Base-by-base conservation (phyloP, 2,888 invertebrate species). In the Cylindroiulus punctatus region DNA sequence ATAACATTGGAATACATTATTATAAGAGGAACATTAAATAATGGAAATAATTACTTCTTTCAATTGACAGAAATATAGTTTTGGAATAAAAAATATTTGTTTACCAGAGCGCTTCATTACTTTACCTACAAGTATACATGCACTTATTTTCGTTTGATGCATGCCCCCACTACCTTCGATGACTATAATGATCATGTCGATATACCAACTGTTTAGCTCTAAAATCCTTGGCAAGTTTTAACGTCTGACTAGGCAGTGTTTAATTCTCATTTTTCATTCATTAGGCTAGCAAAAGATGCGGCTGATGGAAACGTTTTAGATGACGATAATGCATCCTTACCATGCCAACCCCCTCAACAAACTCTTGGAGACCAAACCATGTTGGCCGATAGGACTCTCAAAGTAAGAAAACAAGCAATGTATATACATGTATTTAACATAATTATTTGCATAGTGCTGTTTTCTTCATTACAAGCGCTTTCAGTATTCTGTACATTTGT, bases 291-390 rank as follows among this genome's bases (percentile, higher is more conserved):
- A 26, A 44, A 52, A 57, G 85, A 85, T 32, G 85, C 85, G 30
- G 52, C 85, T 26, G 57, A 85, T 32, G 52, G 52, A 52, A 47
- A 85, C 36, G 57, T 85, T 47, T 85, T 85, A 85, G 85, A 85
- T 85, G 36, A 57, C 52, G 36, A 40, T 30, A 85, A 57, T 85
- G 32, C 57, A 3, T 19, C 85, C 36, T 57, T 85, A 19, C 85
- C 85, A 32, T 85, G 85, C 57, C 57, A 57, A 32, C 57, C 85
- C 4, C 85, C 57, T 30, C 85, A 52, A 47, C 47, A 26, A 85
- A 32, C 32, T 57, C 57, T 85, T 19, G 57, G 57, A 26, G 85
- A 26, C 17, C 32, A 85, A 32, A n/a, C 52, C 36, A 32, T 26
- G 57, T 36, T 85, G 17, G 42, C 57, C 30, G 85, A 85, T 52